phyloP scores from a whole-genome alignment of 2,888 invertebrate species.

The Patella pellucida region DNA sequence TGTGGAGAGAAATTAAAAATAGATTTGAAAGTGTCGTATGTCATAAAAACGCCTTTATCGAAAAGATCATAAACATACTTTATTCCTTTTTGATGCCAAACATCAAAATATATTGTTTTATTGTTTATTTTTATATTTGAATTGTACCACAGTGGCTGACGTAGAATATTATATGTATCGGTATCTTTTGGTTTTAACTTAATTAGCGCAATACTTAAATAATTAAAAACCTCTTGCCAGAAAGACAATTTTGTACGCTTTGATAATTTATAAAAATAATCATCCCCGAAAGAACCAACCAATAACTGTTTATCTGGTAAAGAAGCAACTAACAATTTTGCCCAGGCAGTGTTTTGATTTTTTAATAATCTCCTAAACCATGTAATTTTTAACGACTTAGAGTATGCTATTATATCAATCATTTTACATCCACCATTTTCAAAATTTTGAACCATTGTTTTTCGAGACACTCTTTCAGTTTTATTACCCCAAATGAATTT shows the following conservation, averaged over 20 bases:
- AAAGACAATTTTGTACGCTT: background rate
- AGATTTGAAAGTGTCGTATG: background rate
- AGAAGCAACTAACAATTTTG: background rate
- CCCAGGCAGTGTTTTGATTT: background rate
- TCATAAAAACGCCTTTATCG: background rate
- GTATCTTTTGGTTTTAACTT: background rate
- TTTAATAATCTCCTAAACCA: background rate
- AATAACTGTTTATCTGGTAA: background rate
- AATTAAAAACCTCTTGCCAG: background rate
- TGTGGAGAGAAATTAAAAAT: background rate
- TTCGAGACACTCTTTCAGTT: background rate
- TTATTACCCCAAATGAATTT: slow-evolving; percentile 3
- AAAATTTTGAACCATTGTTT: background rate
- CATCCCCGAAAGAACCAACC: background rate
- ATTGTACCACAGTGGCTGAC: background rate
- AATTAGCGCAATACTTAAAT: background rate
- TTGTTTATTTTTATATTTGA: slow-evolving; percentile 7
- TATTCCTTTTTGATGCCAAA: slow-evolving; percentile 3
- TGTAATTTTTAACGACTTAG: background rate
- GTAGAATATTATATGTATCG: background rate
- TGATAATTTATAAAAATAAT: background rate
- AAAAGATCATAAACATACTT: slow-evolving; percentile 2
- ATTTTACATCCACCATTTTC: slow-evolving; percentile 2
- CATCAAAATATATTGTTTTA: background rate
- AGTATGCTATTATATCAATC: background rate